Conservation (phyloP, 92 coral and sea anemone genomes). For the Siderastrea radians region DNA sequence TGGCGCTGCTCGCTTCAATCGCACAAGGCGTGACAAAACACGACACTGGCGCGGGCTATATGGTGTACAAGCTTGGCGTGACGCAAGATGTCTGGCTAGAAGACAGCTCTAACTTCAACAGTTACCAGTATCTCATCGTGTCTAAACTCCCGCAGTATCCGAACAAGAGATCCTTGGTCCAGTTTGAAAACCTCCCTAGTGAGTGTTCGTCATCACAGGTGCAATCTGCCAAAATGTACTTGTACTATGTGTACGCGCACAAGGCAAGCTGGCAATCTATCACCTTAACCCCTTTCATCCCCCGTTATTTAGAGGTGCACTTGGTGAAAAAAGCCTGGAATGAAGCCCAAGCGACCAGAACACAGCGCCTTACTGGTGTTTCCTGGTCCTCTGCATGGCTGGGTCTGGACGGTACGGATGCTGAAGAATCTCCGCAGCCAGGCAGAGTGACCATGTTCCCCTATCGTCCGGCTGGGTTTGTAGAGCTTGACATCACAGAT, state of each 20-base stretch:
- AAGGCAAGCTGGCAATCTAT: conserved; percentile 56
- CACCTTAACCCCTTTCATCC: conserved; percentile 41
- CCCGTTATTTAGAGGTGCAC: conserved; percentile 66
- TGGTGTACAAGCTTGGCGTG: not conserved
- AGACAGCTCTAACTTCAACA: conserved; percentile 38
- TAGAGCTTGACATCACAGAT: conserved; percentile 41
- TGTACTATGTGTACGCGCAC: conserved; percentile 38
- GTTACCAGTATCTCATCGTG: conserved; percentile 47
- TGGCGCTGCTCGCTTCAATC: not conserved
- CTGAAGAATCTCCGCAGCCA: conserved; percentile 47
- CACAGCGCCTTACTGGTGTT: not conserved
- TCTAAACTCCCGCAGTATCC: conserved; percentile 71
- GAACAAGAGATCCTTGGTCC: conserved; percentile 62
- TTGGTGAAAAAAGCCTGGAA: conserved; percentile 74
- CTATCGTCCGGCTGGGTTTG: conserved; percentile 57
- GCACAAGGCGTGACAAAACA: not conserved
- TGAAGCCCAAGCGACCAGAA: conserved; percentile 75
- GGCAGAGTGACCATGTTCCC: conserved; percentile 64
- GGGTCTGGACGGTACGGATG: conserved; percentile 56
- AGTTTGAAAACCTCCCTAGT: conserved; percentile 68
- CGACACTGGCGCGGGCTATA: not conserved
- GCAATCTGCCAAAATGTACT: conserved; percentile 66
- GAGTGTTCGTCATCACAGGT: conserved; percentile 31
- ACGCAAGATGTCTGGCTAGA: conserved; percentile 37
- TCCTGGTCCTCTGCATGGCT: conserved; percentile 52